Evolutionary conservation across 2,888 invertebrate genomes (phyloP).

Genomic region (Parascotia fuliginaria): DNA sequence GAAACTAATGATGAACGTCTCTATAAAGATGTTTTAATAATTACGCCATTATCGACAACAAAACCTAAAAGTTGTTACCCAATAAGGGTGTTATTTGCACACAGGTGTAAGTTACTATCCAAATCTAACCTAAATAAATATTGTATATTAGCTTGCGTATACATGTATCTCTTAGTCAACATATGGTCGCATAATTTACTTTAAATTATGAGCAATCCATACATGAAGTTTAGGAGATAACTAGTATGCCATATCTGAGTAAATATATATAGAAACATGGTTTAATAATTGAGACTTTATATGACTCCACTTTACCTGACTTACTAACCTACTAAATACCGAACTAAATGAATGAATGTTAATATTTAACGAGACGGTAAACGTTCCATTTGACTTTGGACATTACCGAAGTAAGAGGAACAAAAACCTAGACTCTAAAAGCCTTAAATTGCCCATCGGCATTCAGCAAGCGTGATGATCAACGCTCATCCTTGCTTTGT

Average conservation of each 20-base stretch:
- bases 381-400: no score
- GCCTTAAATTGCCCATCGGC: no score
- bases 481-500: no score
- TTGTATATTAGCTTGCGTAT: no score
- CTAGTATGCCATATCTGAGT: not conserved
- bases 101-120: not conserved
- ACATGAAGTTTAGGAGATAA: not conserved
- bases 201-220: not conserved
- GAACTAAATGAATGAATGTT: no score
- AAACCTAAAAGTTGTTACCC: not conserved
- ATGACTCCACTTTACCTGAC: no score
- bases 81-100: not conserved
- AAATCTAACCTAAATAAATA: not conserved
- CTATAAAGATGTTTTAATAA: not conserved
- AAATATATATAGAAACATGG: not conserved
- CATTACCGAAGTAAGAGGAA: no score
- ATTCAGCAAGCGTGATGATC: no score
- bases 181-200: conserved; percentile 1
- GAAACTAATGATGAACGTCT: not conserved
- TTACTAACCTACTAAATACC: no score
- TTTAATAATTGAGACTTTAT: not conserved
- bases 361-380: no score
- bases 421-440: no score
- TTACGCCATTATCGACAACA: not conserved
- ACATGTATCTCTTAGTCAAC: no score